Evolutionary conservation across 2,113 vertebrate genomes (phyloP).

Genomic region (Pogonocichla stellata): DNA sequence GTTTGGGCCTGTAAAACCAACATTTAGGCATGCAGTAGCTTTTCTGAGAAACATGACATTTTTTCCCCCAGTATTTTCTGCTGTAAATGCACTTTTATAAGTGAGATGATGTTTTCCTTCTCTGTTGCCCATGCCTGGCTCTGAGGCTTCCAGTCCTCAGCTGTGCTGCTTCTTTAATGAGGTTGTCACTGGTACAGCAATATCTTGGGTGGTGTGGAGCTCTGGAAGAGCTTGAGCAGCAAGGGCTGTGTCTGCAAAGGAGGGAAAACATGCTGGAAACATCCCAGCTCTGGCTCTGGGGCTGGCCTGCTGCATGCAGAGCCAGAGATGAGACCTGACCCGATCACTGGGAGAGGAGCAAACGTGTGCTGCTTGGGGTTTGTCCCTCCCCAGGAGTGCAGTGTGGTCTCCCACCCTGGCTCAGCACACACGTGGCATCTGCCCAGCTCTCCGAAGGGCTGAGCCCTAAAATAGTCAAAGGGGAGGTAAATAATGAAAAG

Average conservation of each 20-base stretch:
- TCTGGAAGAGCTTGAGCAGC: neutral
- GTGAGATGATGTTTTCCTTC: neutral
- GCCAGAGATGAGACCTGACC: neutral
- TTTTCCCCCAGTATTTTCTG: neutral
- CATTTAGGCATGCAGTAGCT: neutral
- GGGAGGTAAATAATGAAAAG: neutral
- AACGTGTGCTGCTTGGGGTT: neutral
- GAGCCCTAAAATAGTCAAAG: neutral
- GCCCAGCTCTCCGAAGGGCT: neutral
- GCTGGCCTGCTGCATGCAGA: neutral
- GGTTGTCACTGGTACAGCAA: accelerated
- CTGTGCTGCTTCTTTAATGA: neutral
- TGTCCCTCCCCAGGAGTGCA: neutral
- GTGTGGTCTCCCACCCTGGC: neutral
- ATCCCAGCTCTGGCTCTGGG: neutral
- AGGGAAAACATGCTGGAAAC: neutral
- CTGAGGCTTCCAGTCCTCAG: neutral
- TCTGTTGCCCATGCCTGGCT: neutral
- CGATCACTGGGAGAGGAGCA: neutral
- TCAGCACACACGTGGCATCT: neutral
- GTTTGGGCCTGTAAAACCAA: neutral
- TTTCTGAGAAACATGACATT: neutral
- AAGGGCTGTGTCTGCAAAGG: neutral
- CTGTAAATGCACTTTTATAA: neutral
- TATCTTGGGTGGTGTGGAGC: neutral